A percentile compares a stretch with the other conserved stretches of the same genome.
Evolutionary conservation across 2,888 invertebrate species (phyloP).

Genomic region (Suillia variegata): DNA sequence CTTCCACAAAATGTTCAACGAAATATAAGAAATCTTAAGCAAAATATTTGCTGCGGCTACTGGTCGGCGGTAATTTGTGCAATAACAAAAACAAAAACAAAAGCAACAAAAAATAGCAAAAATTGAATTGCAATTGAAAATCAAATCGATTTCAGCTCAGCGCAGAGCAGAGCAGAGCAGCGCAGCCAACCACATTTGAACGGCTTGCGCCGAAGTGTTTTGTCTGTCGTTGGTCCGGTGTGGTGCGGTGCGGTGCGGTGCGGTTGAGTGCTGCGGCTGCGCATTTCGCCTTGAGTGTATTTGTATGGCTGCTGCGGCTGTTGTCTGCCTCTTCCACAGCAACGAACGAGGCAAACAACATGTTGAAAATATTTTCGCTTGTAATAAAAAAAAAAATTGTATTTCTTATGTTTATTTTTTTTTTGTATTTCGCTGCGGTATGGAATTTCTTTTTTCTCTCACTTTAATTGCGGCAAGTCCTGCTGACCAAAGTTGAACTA

Average conservation of each 20-base stretch:
- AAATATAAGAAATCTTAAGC: neutral
- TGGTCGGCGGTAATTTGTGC: too few relatives aligned
- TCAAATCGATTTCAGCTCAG: too few relatives aligned
- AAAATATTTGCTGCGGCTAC: too few relatives aligned
- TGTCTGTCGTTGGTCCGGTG: too few relatives aligned
- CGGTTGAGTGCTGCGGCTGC: neutral
- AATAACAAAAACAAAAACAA: neutral
- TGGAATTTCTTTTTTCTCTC: neutral
- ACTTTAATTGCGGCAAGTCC: neutral
- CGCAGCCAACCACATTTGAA: too few relatives aligned
- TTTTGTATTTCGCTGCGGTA: neutral
- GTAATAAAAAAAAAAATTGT: neutral
- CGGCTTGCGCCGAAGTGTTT: too few relatives aligned
- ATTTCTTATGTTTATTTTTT: neutral
- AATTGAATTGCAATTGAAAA: too few relatives aligned
- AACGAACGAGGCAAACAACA: neutral
- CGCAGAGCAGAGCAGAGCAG: too few relatives aligned
- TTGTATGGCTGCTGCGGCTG: conserved; percentile 1
- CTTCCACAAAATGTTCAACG: neutral
- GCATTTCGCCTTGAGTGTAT: neutral
- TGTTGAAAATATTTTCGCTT: neutral
- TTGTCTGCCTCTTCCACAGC: neutral
- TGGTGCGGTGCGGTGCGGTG: neutral
- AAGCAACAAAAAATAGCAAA: neutral
- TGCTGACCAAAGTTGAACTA: neutral